A percentile compares a stretch with the other conserved stretches of the same genome.
phyloP scores from a whole-genome alignment of 1,140 invertebrate species.

The Panonychus citri region DNA sequence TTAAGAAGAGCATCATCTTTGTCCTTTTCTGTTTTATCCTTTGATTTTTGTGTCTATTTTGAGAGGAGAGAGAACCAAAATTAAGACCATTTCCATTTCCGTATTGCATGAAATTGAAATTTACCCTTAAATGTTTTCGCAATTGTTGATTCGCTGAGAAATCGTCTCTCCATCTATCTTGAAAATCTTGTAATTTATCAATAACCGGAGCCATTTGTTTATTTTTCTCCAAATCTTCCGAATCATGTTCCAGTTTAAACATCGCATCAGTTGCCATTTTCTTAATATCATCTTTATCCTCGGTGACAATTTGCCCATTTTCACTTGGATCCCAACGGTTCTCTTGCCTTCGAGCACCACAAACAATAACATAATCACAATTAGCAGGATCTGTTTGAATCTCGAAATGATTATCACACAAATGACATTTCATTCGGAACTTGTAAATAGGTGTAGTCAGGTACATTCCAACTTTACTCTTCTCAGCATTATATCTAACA shows the following conservation, averaged over 20 bases:
- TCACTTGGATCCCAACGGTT: conserved; percentile 90
- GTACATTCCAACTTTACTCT: conserved; percentile 95
- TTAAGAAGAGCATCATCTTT: conserved; percentile 30
- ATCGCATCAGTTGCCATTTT: conserved; percentile 79
- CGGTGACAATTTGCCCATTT: conserved; percentile 58
- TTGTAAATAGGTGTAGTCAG: conserved; percentile 92
- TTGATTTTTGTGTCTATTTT: neutral
- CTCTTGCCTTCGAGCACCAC: conserved; percentile 82
- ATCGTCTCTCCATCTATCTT: conserved; percentile 52
- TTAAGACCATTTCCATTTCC: neutral
- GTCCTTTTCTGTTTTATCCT: neutral
- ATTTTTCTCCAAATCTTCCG: conserved; percentile 46
- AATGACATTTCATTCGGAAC: conserved; percentile 97
- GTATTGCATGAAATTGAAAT: conserved; percentile 1
- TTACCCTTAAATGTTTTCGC: conserved; percentile 57
- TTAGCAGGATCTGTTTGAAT: conserved; percentile 99
- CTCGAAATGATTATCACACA: conserved; percentile 91
- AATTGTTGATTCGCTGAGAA: conserved; percentile 63
- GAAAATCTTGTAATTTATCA: conserved; percentile 44
- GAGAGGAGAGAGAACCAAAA: neutral
- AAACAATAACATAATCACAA: conserved; percentile 85
- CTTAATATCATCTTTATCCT: conserved; percentile 60
- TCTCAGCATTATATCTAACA: conserved; percentile 95
- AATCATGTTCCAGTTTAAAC: conserved; percentile 78
- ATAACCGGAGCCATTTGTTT: conserved; percentile 43